A percentile compares a stretch with the other conserved stretches of the same genome.
Conservation (phyloP, 2,113 vertebrate genomes). For the Lates calcarifer region DNA sequence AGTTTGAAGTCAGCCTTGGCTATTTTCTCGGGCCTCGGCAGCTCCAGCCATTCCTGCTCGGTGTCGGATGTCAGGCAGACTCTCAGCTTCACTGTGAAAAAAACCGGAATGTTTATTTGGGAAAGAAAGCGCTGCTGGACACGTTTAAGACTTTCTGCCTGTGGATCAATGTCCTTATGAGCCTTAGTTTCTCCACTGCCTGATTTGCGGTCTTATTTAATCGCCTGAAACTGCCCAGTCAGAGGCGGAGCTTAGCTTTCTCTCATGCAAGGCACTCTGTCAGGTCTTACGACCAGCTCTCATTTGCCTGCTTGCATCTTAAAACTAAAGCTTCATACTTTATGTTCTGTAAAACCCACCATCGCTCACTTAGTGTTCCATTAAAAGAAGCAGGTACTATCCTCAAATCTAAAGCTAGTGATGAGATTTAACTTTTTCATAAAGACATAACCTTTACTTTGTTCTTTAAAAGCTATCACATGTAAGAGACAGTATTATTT, state of each 20-base stretch:
- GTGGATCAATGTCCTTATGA: not conserved
- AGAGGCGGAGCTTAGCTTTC: conserved; percentile 53
- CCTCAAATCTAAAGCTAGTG: not conserved
- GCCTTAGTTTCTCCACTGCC: not conserved
- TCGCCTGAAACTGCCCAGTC: not conserved
- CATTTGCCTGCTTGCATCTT: not conserved
- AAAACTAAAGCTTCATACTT: not conserved
- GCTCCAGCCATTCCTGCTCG: conserved; percentile 67
- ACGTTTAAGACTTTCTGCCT: not conserved
- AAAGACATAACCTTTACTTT: not conserved
- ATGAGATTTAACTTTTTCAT: not conserved
- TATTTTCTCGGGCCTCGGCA: conserved; percentile 64
- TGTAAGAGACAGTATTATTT: too few species aligned
- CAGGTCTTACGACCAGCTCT: not conserved
- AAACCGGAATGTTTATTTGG: conserved; percentile 18
- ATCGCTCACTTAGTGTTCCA: not conserved
- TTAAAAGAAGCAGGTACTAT: not conserved
- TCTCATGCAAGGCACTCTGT: conserved; percentile 27
- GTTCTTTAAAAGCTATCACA: not conserved
- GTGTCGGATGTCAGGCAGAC: conserved; percentile 72
- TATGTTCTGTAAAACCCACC: not conserved
- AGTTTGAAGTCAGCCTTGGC: conserved; percentile 42
- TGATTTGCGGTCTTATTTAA: conserved; percentile 31
- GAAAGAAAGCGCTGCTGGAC: not conserved
- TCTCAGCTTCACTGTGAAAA: conserved; percentile 23